Evolutionary conservation across 2,113 vertebrate species (phyloP), one percentile per base, ranked within the genome.

Genomic region (Silurus asotus): DNA sequence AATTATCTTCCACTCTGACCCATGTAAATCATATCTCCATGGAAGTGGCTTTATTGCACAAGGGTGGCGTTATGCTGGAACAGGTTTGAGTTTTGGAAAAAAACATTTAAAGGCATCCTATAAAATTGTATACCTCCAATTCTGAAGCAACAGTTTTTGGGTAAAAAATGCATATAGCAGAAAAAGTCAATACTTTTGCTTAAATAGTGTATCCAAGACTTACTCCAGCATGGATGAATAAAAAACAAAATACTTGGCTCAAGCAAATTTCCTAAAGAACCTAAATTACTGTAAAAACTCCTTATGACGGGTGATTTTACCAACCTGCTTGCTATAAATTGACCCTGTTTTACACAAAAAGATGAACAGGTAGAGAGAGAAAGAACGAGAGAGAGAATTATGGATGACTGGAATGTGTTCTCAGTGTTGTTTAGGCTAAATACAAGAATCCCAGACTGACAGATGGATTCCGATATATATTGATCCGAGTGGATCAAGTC

Each of bases 401-500:
- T 89, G 85, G 88, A 90, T 88, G 91, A 92, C 85, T 70, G 85
- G 23, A 79, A 89, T 89, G 90, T 90, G 82, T 91, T 94, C 94
- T 93, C 93, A 93, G 88, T 55, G 62, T 91, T 88, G 91, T 89
- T 95, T 94, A 94, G 90, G 90, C 90, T 88, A 74, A 89, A 72
- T 69, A 86, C 89, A 87, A 90, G 92, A 93, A 93, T 94, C 91
- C 15, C 56, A 78, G 91, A 88, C 89, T 95, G 95, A 96, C 94
- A 95, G 94, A 92, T 93, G 92, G 92, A 91, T 94, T 92, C 93
- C 75, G 84, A n/a, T n/a, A 93, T 94, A 94, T 92, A 94, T 94
- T 93, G 93, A 93, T 91, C 92, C 85, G 93, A 91, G 89, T 90
- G 89, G 90, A 93, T 94, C 92, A 90, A 93, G 91, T 92, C 82